Evolutionary conservation across 2,888 invertebrate species (phyloP).

Genomic region (Drosophila peninsularis): DNA sequence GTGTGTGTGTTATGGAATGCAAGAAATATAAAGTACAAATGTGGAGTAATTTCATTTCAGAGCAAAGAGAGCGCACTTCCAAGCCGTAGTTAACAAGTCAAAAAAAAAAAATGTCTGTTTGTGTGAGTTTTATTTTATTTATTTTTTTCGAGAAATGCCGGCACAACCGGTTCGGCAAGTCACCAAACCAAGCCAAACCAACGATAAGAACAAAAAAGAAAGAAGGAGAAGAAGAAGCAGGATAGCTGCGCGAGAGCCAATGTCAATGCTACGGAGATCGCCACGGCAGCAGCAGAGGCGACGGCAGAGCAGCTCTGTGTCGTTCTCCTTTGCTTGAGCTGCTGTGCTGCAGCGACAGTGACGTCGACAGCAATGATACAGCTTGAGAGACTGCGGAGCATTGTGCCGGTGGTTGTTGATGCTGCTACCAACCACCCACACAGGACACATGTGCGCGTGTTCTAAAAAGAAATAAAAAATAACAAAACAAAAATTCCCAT

Average conservation of each 20-base stretch:
- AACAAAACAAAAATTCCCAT: constrained; percentile 61
- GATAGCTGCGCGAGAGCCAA: constrained; percentile 34
- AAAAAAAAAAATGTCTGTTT: constrained; percentile 47
- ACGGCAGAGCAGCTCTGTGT: constrained; percentile 14
- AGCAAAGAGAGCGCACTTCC: constrained; percentile 44
- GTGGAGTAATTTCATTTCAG: constrained; percentile 49
- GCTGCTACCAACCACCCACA: constrained; percentile 16
- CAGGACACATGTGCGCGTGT: constrained; percentile 32
- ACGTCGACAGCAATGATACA: neutral
- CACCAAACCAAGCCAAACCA: constrained; percentile 52
- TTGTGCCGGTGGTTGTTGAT: constrained; percentile 21
- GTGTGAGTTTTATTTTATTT: constrained; percentile 29
- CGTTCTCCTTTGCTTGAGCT: constrained; percentile 12
- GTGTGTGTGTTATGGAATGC: constrained; percentile 44
- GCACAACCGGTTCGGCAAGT: constrained; percentile 79
- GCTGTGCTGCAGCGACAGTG: constrained; percentile 13
- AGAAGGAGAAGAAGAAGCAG: constrained; percentile 16
- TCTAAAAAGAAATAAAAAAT: constrained; percentile 24
- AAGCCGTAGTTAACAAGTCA: constrained; percentile 55
- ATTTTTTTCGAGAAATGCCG: constrained; percentile 62
- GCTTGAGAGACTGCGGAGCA: constrained; percentile 5
- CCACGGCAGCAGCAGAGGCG: neutral
- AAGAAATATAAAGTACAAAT: constrained; percentile 46
- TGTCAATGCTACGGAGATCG: constrained; percentile 50
- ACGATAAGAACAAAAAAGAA: constrained; percentile 34